phyloP scores from a whole-genome alignment of 2,888 invertebrate genomes.

The Nebria salina region DNA sequence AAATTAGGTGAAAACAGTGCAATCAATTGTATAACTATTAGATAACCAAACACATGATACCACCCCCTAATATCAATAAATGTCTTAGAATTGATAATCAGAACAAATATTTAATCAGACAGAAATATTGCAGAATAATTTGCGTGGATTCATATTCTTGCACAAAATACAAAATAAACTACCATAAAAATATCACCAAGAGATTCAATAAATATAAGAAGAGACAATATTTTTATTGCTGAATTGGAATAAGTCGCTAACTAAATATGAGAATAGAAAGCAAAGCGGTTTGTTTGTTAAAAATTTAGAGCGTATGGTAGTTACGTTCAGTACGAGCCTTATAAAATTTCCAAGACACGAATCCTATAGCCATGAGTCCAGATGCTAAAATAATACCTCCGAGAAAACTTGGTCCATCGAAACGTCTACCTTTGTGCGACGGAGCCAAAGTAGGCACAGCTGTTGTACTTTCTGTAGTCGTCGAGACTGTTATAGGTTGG shows the following conservation, averaged over 20 bases:
- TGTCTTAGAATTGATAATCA: too few species aligned
- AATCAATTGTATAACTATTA: too few species aligned
- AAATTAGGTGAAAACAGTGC: too few species aligned
- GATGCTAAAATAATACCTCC: slow-evolving; percentile 87
- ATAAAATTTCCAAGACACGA: slow-evolving; percentile 89
- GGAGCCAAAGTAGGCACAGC: slow-evolving; percentile 50
- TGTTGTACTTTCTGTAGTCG: slow-evolving; percentile 48
- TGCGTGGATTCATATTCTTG: not conserved
- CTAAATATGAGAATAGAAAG: not conserved
- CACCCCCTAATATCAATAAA: too few species aligned
- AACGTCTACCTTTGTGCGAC: slow-evolving; percentile 63
- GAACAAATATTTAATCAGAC: too few species aligned
- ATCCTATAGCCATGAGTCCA: slow-evolving; percentile 81
- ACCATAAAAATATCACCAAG: not conserved
- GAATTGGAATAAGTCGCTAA: not conserved
- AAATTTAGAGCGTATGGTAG: slow-evolving; percentile 85
- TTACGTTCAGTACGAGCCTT: slow-evolving; percentile 85
- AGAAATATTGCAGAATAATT: too few species aligned
- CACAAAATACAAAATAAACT: not conserved
- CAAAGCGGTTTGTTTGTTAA: not conserved
- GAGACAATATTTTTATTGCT: not conserved
- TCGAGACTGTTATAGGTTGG: slow-evolving; percentile 51
- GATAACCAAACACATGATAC: too few species aligned
- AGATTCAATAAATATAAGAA: not conserved
- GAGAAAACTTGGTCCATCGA: slow-evolving; percentile 81